Evolutionary conservation across 2,888 invertebrate genomes (phyloP).

Genomic region (Heliconius aoede): DNA sequence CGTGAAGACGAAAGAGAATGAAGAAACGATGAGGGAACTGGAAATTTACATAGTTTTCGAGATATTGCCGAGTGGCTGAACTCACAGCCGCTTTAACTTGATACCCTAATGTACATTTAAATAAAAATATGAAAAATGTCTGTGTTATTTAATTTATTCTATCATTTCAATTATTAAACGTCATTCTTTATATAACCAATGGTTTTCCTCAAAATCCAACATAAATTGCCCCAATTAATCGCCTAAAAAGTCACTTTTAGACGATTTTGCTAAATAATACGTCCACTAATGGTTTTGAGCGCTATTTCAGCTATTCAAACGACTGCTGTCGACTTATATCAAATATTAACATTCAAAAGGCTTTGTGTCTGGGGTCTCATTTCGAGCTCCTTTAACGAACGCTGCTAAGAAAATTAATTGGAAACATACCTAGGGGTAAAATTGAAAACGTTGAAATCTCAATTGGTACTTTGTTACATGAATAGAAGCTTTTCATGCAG

Average conservation of each 20-base stretch:
- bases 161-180: background rate
- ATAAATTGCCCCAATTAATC: constrained; percentile 22
- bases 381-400: constrained; percentile 33
- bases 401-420: constrained; percentile 54
- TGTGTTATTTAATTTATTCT: too few species aligned
- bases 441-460: constrained; percentile 42
- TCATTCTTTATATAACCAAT: background rate
- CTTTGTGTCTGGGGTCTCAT: constrained; percentile 36
- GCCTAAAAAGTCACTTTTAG: background rate
- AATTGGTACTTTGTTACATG: constrained; percentile 29
- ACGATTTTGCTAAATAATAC: constrained; percentile 25
- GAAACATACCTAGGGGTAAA: constrained; percentile 50
- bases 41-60: too few species aligned
- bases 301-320: constrained; percentile 33
- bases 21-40: too few species aligned
- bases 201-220: constrained; percentile 1
- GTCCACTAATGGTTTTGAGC: constrained; percentile 14
- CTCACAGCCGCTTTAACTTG: background rate
- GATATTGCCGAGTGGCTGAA: too few species aligned
- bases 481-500: constrained; percentile 30
- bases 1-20: too few species aligned
- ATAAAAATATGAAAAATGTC: too few species aligned
- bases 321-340: constrained; percentile 27
- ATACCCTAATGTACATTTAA: background rate
- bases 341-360: constrained; percentile 43